A percentile compares a stretch with the other conserved stretches of the same genome.
These are phyloP conservation scores for Akabosia matsudoensis DNA, from an alignment of 1,140 invertebrate species.

Conservation along the genomic window DNA sequence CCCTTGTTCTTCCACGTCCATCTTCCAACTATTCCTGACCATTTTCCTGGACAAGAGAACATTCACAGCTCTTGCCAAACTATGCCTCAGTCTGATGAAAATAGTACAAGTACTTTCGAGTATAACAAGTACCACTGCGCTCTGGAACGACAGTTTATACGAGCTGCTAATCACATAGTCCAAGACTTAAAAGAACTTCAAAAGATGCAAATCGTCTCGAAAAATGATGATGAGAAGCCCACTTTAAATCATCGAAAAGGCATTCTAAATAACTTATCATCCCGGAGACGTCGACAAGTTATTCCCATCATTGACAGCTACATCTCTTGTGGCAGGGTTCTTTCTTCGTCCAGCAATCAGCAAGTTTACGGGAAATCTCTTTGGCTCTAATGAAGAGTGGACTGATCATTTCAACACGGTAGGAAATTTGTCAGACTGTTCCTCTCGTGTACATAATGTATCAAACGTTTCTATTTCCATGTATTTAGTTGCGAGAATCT, in stretches of 20 bases:
- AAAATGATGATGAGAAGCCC: neutral
- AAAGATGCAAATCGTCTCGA: neutral
- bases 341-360: neutral
- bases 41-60: neutral
- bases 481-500: neutral
- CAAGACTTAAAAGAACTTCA: neutral
- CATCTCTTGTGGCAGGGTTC: neutral
- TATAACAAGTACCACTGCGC: neutral
- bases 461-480: neutral
- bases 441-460: neutral
- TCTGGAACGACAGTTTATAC: neutral
- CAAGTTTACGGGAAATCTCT: neutral
- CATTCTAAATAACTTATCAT: neutral
- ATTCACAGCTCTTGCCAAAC: neutral
- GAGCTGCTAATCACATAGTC: neutral
- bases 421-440: neutral
- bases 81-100: neutral
- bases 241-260: neutral
- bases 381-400: neutral
- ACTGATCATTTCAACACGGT: neutral
- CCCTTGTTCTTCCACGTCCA: conserved; percentile 1
- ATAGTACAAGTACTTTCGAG: neutral
- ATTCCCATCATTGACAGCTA: neutral
- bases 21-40: neutral
- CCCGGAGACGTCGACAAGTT: neutral